Evolutionary conservation across 2,888 invertebrate genomes (phyloP).

Genomic region (Scelioninae gen. 2): DNA sequence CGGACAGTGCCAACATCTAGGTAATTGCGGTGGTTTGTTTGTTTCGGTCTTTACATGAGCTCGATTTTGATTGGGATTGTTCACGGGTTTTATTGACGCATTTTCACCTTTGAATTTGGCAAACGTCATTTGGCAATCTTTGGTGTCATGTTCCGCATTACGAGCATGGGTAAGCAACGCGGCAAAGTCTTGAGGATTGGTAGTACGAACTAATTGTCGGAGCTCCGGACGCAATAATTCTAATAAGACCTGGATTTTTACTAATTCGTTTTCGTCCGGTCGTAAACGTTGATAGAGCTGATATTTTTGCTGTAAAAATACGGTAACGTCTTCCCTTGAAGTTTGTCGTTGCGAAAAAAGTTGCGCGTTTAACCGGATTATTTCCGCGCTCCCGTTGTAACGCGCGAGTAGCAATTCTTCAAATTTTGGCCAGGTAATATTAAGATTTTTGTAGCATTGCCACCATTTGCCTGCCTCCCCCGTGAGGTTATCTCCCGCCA

Average conservation of each 20-base stretch:
- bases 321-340: conserved; percentile 3
- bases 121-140: too few species aligned
- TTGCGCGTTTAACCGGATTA: conserved; percentile 9
- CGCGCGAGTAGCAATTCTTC: neutral
- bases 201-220: neutral
- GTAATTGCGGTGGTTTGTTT: too few species aligned
- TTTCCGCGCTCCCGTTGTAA: neutral
- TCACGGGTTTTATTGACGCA: too few species aligned
- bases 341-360: conserved; percentile 17
- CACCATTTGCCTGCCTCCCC: conserved; percentile 25
- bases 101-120: too few species aligned
- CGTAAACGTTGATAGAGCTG: conserved; percentile 18
- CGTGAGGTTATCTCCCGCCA: neutral
- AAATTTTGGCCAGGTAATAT: conserved; percentile 23
- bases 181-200: conserved; percentile 15
- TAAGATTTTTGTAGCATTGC: conserved; percentile 9
- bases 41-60: too few species aligned
- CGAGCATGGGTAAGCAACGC: conserved; percentile 7
- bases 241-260: neutral
- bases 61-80: too few species aligned
- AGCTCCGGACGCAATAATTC: conserved; percentile 2
- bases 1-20: conserved; percentile 3
- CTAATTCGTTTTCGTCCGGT: conserved; percentile 8
- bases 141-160: conserved; percentile 5
- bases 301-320: conserved; percentile 22